phyloP scores from a whole-genome alignment of 2,888 invertebrate genomes.

The Agonopterix subpropinquella region DNA sequence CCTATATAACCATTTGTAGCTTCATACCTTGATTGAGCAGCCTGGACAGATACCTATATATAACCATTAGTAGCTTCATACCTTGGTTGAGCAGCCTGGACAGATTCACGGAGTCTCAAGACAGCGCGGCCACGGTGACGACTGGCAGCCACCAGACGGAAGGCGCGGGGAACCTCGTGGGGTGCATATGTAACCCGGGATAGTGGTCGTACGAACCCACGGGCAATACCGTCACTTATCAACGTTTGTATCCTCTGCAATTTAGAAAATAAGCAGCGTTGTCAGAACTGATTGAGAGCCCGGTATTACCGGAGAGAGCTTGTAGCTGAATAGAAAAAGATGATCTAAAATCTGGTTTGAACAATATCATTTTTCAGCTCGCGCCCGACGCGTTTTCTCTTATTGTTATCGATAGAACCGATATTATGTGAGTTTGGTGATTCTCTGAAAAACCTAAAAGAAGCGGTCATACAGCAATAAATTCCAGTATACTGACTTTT shows the following conservation, averaged over 20 bases:
- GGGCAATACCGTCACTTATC: constrained; percentile 37
- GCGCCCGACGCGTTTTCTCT: too few relatives aligned
- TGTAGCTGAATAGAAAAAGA: too few relatives aligned
- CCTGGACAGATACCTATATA: neutral
- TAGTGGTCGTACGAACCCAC: constrained; percentile 44
- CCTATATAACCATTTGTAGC: too few relatives aligned
- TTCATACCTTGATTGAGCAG: constrained; percentile 18
- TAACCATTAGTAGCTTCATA: constrained; percentile 2
- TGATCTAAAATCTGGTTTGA: too few relatives aligned
- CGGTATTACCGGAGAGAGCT: too few relatives aligned
- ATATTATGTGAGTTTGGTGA: too few relatives aligned
- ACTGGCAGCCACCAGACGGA: constrained; percentile 34
- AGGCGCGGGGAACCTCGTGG: constrained; percentile 32
- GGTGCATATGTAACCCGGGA: constrained; percentile 33
- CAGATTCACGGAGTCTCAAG: constrained; percentile 21
- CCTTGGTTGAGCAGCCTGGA: constrained; percentile 17
- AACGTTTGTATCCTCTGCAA: constrained; percentile 28
- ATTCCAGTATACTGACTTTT: constrained; percentile 2
- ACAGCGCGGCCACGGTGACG: constrained; percentile 42
- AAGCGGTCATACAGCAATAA: too few relatives aligned
- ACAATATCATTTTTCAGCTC: too few relatives aligned
- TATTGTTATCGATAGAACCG: too few relatives aligned
- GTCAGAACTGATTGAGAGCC: too few relatives aligned
- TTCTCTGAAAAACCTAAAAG: too few relatives aligned
- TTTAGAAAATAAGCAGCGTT: too few relatives aligned